Base-by-base conservation (phyloP, 1,140 invertebrate genomes). In the Drosophila oshimai region DNA sequence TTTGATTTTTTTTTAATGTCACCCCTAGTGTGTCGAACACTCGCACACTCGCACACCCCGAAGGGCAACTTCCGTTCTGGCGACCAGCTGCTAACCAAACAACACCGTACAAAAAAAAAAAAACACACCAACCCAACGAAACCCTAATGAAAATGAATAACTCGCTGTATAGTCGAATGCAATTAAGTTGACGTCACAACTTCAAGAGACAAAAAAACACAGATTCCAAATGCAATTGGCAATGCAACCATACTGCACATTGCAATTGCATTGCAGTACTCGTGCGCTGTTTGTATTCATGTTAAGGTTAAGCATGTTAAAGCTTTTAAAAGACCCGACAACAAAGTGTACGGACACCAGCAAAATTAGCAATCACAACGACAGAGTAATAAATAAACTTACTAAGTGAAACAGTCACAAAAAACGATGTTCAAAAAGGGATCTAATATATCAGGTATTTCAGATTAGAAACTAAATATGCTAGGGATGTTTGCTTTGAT, bases 251-350 rank as follows among this genome's bases (percentile, higher is more conserved):
- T 26, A 37, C 12, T 20, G 15, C 37, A n/a, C 2, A 20, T 33
- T 58, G 37, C 58, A 55, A 28, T 62, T 44, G 62, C 41, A 41
- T 65, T 34, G 37, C 53, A 65, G 31, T 39, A 39, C 60, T 65
- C 60, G 61, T 41, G 50, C 18, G 34, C 34, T 64, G 60, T 53
- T 33, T 61, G 54, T 54, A 84, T 84, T 86, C 55, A 73, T 84
- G 80, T 84, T 84, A 84, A 84, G 80, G 80, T 84, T 79, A 75
- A 74, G 73, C 50, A 68, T 84, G 62, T 69, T 58, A 67, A 78
- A 61, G 55, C 65, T 57, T 75, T 71, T 17, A 75, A 61, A 81
- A 71, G 65, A 58, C 46, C 53, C 28, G 49, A 73, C 50, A 65
- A 45, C 75, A 72, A 60, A 57, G 34, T 61, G 44, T 39, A 29